phyloP scores from a whole-genome alignment of 2,113 vertebrate genomes.

The Lophochroa leadbeateri region DNA sequence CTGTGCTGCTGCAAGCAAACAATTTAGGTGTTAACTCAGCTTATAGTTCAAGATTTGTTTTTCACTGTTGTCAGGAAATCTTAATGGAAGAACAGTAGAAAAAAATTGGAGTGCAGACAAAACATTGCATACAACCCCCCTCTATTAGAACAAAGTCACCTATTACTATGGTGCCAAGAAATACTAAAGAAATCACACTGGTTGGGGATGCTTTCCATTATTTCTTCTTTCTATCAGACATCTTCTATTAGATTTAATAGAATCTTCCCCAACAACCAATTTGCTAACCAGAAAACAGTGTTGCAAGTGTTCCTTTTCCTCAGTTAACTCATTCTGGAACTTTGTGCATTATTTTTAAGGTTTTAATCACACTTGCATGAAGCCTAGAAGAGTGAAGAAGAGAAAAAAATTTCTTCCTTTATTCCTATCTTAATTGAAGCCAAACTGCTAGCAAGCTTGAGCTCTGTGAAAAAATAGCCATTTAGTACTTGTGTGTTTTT shows the following conservation, averaged over 20 bases:
- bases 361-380: neutral
- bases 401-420: neutral
- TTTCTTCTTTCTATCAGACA: neutral
- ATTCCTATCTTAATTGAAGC: neutral
- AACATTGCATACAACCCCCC: neutral
- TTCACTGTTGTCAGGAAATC: neutral
- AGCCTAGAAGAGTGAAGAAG: neutral
- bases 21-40: neutral
- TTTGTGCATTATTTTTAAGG: neutral
- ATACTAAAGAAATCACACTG: neutral
- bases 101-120: neutral
- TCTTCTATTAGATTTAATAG: neutral
- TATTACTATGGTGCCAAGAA: neutral
- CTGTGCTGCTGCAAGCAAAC: neutral
- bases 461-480: neutral
- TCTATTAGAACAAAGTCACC: neutral
- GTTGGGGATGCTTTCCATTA: neutral
- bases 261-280: neutral
- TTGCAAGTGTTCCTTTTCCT: neutral
- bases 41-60: neutral
- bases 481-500: rapidly evolving
- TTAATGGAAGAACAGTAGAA: neutral
- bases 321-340: neutral
- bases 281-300: neutral
- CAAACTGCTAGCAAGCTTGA: neutral